These are phyloP conservation scores for Pelochelys cantorii DNA, from an alignment of 2,797 vertebrate genomes.

Conservation along the genomic window DNA sequence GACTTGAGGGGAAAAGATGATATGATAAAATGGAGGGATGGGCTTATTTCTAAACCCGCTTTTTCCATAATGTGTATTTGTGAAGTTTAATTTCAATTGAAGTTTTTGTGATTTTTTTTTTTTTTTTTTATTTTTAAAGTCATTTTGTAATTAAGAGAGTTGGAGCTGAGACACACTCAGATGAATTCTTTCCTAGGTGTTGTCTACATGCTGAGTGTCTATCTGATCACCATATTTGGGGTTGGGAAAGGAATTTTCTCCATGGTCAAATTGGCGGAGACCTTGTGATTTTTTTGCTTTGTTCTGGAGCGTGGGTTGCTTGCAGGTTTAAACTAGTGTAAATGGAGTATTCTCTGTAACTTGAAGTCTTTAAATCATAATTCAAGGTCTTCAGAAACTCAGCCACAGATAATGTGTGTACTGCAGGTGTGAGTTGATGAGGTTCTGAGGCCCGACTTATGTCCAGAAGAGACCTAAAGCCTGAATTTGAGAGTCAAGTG, in stretches of 20 bases:
- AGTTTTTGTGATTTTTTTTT: not conserved
- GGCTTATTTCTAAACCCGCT: not conserved
- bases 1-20: not conserved
- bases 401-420: not conserved
- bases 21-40: not conserved
- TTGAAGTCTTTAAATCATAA: not conserved
- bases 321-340: not conserved
- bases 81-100: not conserved
- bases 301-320: not conserved
- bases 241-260: not conserved
- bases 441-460: not conserved
- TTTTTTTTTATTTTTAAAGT: too few relatives aligned
- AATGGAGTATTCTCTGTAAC: not conserved
- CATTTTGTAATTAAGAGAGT: not conserved
- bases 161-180: not conserved
- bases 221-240: not conserved
- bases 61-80: not conserved
- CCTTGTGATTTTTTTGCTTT: not conserved
- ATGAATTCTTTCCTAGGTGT: not conserved
- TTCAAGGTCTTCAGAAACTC: not conserved
- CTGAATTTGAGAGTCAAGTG: not conserved
- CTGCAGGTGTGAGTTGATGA: not conserved
- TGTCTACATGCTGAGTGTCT: not conserved
- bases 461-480: too few relatives aligned
- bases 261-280: not conserved